A percentile compares a stretch with the other conserved stretches of the same genome.
These are phyloP conservation scores for Nycticorax nycticorax DNA, from an alignment of 2,113 vertebrate species.

Conservation along the genomic window DNA sequence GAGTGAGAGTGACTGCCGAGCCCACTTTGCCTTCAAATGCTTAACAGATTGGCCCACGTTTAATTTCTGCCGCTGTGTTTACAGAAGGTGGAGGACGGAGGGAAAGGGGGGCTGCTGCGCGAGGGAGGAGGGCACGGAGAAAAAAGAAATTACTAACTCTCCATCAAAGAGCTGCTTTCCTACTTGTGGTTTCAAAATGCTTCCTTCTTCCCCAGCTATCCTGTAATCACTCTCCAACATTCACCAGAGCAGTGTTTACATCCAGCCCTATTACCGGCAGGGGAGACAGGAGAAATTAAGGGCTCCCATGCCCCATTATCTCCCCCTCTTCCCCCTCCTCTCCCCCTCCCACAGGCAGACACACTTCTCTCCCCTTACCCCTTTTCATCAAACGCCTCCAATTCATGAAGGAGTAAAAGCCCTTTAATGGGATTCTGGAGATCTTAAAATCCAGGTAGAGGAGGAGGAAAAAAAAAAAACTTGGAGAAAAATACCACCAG, in stretches of 20 bases:
- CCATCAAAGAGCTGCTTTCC: conserved; percentile 76
- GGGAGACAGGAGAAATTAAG: conserved; percentile 74
- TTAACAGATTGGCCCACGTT: conserved; percentile 63
- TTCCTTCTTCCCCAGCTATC: conserved; percentile 68
- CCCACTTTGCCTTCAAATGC: conserved; percentile 63
- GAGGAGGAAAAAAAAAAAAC: too few species aligned
- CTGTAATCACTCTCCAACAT: conserved; percentile 72
- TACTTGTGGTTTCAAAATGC: conserved; percentile 72
- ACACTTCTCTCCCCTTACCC: conserved; percentile 52
- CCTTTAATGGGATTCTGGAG: conserved; percentile 76
- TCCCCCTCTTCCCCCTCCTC: conserved; percentile 51
- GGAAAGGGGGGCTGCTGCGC: background rate
- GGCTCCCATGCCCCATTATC: conserved; percentile 71
- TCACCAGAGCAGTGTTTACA: conserved; percentile 76
- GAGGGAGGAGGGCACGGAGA: background rate
- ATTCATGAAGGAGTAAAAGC: conserved; percentile 74
- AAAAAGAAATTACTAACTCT: conserved; percentile 55
- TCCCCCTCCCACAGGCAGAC: conserved; percentile 51
- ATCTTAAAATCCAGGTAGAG: conserved; percentile 74
- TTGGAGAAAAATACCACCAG: conserved; percentile 50
- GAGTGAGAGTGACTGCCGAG: conserved; percentile 13
- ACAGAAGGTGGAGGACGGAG: conserved; percentile 47
- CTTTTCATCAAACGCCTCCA: conserved; percentile 71
- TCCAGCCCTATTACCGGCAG: conserved; percentile 76
- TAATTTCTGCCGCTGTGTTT: conserved; percentile 73